Percentiles rank a stretch among this genome's conserved stretches.
Evolutionary conservation across 2,888 invertebrate species (phyloP).

Genomic region (Atrina japonica): DNA sequence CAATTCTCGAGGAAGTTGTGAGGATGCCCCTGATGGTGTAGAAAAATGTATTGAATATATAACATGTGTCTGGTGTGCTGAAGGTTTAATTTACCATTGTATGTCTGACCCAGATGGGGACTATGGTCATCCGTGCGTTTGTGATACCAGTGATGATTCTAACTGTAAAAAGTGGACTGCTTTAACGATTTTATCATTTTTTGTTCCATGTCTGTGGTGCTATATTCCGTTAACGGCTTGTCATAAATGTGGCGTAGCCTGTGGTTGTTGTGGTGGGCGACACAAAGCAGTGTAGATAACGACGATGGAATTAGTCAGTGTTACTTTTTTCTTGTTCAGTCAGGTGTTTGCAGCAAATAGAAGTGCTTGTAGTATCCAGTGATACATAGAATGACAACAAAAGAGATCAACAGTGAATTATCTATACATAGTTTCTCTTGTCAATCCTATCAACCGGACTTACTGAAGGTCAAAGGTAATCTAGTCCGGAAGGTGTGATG

Average conservation of each 20-base stretch:
- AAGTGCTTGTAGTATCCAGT: neutral
- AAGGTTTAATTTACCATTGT: conserved; percentile 95
- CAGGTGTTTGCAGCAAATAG: neutral
- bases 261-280: conserved; percentile 91
- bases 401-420: no score
- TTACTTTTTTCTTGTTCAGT: neutral
- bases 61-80: conserved; percentile 92
- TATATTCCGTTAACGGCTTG: conserved; percentile 93
- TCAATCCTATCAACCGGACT: no score
- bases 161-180: conserved; percentile 90
- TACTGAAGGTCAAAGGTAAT: no score
- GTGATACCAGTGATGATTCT: conserved; percentile 83
- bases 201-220: conserved; percentile 97
- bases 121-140: conserved; percentile 88
- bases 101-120: conserved; percentile 95
- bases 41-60: conserved; percentile 90
- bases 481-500: no score
- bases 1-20: conserved; percentile 90
- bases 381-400: no score
- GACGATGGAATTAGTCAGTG: neutral
- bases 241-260: conserved; percentile 90
- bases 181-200: conserved; percentile 90
- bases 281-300: conserved; percentile 82
- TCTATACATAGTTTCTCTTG: no score
- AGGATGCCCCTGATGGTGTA: conserved; percentile 90